These are phyloP conservation scores for Oegoconia quadripuncta DNA, from an alignment of 2,888 invertebrate species.

Conservation along the genomic window DNA sequence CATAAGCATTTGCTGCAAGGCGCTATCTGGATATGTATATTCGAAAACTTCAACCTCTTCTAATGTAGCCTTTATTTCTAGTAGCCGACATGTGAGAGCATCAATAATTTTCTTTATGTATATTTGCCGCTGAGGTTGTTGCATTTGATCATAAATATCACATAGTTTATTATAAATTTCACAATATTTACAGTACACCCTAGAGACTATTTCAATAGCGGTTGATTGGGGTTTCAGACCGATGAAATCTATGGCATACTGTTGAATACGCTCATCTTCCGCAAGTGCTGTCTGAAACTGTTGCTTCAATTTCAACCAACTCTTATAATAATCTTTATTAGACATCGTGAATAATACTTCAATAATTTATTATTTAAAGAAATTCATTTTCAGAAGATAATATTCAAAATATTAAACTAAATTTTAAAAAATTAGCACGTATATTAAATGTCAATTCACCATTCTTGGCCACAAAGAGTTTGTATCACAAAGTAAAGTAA, in stretches of 20 bases:
- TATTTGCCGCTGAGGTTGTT: constrained; percentile 79
- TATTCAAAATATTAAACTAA: no score
- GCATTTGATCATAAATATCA: constrained; percentile 80
- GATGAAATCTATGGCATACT: constrained; percentile 39
- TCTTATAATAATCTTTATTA: constrained; percentile 38
- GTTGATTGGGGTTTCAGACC: constrained; percentile 67
- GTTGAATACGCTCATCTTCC: constrained; percentile 56
- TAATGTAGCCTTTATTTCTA: constrained; percentile 78
- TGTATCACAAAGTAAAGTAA: no score
- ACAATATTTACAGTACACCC: constrained; percentile 74
- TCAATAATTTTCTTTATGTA: constrained; percentile 79
- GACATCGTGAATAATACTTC: constrained; percentile 11
- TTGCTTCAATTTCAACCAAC: constrained; percentile 58
- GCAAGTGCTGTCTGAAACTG: constrained; percentile 36
- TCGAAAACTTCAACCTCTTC: constrained; percentile 79
- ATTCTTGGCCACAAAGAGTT: no score
- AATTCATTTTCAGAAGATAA: no score
- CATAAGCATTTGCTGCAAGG: constrained; percentile 83
- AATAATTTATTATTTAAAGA: no score
- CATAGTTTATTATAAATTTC: constrained; percentile 77
- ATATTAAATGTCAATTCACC: no score
- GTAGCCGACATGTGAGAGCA: constrained; percentile 76
- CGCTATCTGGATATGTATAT: constrained; percentile 86
- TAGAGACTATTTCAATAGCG: constrained; percentile 71
- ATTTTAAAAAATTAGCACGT: no score